A percentile compares a stretch with the other conserved stretches of the same genome.
phyloP scores from a whole-genome alignment of 2,113 vertebrate species.

The Megaptera novaeangliae region DNA sequence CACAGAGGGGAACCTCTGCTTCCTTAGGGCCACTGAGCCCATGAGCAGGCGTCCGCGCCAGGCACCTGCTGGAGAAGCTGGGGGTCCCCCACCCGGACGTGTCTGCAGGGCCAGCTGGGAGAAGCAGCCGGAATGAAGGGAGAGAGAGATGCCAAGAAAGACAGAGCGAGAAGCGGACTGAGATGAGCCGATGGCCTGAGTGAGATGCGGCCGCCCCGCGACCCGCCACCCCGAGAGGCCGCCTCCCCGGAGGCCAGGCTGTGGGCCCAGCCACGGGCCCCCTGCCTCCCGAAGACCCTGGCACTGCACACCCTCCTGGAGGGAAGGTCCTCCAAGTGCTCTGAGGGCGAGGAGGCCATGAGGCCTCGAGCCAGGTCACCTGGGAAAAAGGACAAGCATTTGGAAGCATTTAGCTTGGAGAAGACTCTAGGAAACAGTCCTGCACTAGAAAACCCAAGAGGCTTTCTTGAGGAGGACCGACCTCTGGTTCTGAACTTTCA shows the following conservation, averaged over 20 bases:
- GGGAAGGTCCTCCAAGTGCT: accelerated
- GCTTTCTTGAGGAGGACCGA: no score
- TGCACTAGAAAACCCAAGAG: neutral
- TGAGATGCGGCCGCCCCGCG: no score
- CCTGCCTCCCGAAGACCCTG: neutral
- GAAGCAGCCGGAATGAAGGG: neutral
- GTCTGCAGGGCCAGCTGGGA: neutral
- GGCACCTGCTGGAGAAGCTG: neutral
- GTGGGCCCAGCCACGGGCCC: neutral
- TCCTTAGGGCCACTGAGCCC: neutral
- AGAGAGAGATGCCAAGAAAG: neutral
- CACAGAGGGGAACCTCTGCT: neutral
- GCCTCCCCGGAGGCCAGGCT: neutral
- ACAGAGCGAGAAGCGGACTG: neutral
- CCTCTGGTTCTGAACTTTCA: no score
- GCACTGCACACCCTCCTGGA: neutral
- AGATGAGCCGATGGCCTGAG: neutral
- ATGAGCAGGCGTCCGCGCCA: accelerated
- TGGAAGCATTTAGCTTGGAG: neutral
- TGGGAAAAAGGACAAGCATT: accelerated
- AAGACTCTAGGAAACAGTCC: neutral
- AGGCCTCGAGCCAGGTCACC: no score
- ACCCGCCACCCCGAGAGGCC: accelerated
- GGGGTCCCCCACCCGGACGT: neutral
- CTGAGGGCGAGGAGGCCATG: neutral